A percentile compares a stretch with the other conserved stretches of the same genome.
Evolutionary conservation across 2,113 vertebrate species (phyloP).

Genomic region (Amblyopsis rosae): DNA sequence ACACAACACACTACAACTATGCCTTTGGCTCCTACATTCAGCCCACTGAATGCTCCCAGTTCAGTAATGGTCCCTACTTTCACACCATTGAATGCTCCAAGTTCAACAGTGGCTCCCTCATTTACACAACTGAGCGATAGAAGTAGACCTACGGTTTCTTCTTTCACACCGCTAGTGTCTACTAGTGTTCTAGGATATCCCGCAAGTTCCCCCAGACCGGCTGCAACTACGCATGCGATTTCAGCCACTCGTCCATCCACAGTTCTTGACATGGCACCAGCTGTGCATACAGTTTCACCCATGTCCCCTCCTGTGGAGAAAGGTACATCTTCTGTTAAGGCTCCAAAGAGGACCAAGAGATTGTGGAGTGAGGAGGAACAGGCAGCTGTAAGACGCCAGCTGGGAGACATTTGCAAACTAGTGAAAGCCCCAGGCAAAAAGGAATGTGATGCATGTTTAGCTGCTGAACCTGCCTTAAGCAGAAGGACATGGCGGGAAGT

Average conservation of each 20-base stretch:
- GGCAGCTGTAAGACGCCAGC: constrained; percentile 62
- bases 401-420: constrained; percentile 64
- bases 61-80: constrained; percentile 43
- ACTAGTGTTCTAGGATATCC: constrained; percentile 33
- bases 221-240: constrained; percentile 55
- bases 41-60: constrained; percentile 45
- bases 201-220: constrained; percentile 16
- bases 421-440: constrained; percentile 71
- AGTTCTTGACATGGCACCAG: constrained; percentile 17
- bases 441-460: constrained; percentile 70
- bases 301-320: constrained; percentile 12
- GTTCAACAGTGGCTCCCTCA: constrained; percentile 13
- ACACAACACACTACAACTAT: constrained; percentile 47
- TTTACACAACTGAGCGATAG: neutral
- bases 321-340: constrained; percentile 19
- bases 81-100: constrained; percentile 44
- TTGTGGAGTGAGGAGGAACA: constrained; percentile 68
- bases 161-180: constrained; percentile 47
- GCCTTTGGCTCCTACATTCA: constrained; percentile 59
- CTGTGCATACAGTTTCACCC: constrained; percentile 4
- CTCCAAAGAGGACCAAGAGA: constrained; percentile 63
- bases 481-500: constrained; percentile 70
- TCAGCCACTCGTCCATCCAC: constrained; percentile 45
- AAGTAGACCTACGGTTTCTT: constrained; percentile 32
- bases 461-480: constrained; percentile 62